Base-by-base conservation (phyloP, 53 echinoderm and acorn worm species). In the Holothuria leucospilota region DNA sequence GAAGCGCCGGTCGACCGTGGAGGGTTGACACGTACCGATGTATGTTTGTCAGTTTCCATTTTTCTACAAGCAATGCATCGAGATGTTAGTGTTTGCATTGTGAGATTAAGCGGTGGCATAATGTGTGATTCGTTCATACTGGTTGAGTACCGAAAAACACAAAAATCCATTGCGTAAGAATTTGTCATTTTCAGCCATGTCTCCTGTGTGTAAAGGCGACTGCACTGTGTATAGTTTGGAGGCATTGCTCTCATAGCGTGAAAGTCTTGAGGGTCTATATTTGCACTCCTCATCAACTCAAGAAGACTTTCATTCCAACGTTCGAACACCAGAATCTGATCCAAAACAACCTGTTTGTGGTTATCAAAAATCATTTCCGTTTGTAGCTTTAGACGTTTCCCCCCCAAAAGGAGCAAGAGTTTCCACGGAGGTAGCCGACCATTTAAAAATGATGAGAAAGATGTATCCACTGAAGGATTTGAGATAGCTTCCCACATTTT, bases 81-180 rank as follows among this genome's bases (percentile, higher is more conserved):
- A 20, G 20, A 39, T 13, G 71, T 71, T 20, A 71, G 41, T 30
- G 39, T 9, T 71, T 71, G 13, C 18, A n/a, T 29, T n/a, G 71
- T 71, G 5, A 18, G 21, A 71, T 39, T 71, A 29, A 71, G 29
- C 27, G 40, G 39, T 4, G 71, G 71, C 39, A 39, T 20, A 29
- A 71, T 39, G 21, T 40, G 30, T n/a, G 39, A 10, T 30, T 21
- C 30, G 4, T 15, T 38, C 13, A 71, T 71, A 71, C n/a, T 39
- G 5, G 39, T 39, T 40, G 71, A 71, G 39, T 71, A 71, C 39
- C 39, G 39, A 11, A 71, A 38, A 38, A 71, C 39, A n/a, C 71
- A 71, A 8, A 71, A 34, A 71, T 71, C 71, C 71, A 71, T 38
- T 29, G 40, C 29, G 41, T 14, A 71, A 4, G n/a, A 21, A 71